Evolutionary conservation across 2,888 invertebrate genomes (phyloP), one percentile per base, ranked within the genome.

Genomic region (Leptopilina drosophilae): DNA sequence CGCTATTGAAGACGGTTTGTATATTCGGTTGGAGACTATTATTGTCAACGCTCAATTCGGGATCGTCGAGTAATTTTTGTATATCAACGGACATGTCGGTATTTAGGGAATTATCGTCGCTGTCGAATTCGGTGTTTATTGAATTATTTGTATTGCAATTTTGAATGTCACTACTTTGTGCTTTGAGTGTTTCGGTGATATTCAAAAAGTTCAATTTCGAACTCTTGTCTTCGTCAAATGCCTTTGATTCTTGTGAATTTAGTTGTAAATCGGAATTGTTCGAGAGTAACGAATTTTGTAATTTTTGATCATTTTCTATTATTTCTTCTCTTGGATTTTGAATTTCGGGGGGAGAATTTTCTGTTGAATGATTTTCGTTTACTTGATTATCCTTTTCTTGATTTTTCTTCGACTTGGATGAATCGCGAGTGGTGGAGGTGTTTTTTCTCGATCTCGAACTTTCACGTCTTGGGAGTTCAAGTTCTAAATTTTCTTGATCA

Each of bases 21-120:
- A 65, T 20, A 6, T 69, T 66, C 15, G 64, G 11, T 64, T 64
- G 53, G 8, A 46, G 26, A 46, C 56, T 66, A 65, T 73, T 79
- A n/a, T 82, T 81, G 11, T 89, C 87, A 0, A 83, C 78, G 2
- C 80, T 85, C 62, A 86, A 80, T 65, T 88, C 87, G 0, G 87
- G 85, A 46, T 89, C 86, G 64, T 87, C 84, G 8, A 89, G 81
- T 11, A 87, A 82, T 26, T 88, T 88, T 62, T 86, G 85, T 49
- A 88, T 86, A 12, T 89, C 87, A 0, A 80, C 84, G 7, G 88
- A 85, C 84, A 87, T 86, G 69, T 87, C 85, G 0, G 87, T 86
- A 42, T 87, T 82, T 46, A 85, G 69, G 0, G 85, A 87, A 80
- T 86, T 88, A 7, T 89, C 89, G 75, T 89, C 88, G 15, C 87